Base-by-base conservation (phyloP, 2,888 invertebrate species). In the Ephialtes manifestator region DNA sequence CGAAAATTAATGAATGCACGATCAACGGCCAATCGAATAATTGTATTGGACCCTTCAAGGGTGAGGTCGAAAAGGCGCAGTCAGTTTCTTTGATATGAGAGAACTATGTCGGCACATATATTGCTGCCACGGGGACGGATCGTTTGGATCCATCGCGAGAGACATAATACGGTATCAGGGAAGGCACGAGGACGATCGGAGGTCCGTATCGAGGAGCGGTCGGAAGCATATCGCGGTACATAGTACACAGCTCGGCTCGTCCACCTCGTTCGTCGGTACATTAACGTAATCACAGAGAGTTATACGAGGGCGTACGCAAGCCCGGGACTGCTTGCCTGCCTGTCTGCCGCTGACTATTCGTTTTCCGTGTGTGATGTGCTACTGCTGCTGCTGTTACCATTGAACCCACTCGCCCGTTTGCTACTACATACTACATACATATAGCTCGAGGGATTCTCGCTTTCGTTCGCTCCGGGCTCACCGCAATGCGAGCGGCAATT, bases 241-340 rank as follows among this genome's bases (percentile, higher is more conserved):
- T 43, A 20, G 46, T 1, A n/a, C 35, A 39, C 18, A 31, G 60
- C 46, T 31, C 79, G 58, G 68, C 55, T 55, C 74, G 76, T 80
- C 70, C 63, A 76, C 55, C 63, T 46, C 65, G 60, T n/a, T 60
- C 70, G 87, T 86, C 88, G 89, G 89, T 89, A 86, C 89, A 89
- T 90, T 89, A 89, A 86, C 86, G 86, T 89, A 88, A 88, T 90
- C 84, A 88, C 89, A 89, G 86, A 84, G 89, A 83, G 70, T 83
- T 75, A 71, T 65, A 78, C 53, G 60, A 83, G 70, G 83, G 83
- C 83, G 83, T 83, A 35, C 68, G 70, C 15, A 31, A 71, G 75
- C 20, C 24, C 39, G 0, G 71, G 18, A 71, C 82, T 74, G 60
- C 70, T 67, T 68, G 43, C 10, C 65, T 70, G 63, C 82, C 48